Conservation (phyloP, 1,140 invertebrate species). For the Caerostris darwini region DNA sequence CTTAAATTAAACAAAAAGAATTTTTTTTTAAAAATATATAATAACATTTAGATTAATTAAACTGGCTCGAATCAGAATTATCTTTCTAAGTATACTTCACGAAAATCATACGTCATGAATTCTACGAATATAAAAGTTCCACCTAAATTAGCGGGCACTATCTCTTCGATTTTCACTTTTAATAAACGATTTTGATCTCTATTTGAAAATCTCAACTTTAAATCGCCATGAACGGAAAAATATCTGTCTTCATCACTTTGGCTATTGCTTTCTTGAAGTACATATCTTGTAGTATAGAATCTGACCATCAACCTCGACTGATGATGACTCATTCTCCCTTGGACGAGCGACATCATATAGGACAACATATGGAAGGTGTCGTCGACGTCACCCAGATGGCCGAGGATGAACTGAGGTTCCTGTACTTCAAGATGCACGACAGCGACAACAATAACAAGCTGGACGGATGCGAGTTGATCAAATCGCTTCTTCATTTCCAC, state of each 20-base stretch:
- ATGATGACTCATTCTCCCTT: background rate
- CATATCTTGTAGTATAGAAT: background rate
- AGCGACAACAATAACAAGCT: constrained; percentile 96
- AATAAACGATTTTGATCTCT: background rate
- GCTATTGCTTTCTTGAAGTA: background rate
- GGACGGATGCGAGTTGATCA: constrained; percentile 96
- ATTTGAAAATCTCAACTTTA: background rate
- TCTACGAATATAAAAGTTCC: background rate
- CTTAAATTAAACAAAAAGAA: no score
- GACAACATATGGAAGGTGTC: constrained; percentile 40
- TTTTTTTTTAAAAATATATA: no score
- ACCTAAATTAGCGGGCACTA: background rate
- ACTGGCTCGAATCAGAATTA: no score
- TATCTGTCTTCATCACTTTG: background rate
- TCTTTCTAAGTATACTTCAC: no score
- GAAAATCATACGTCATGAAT: background rate
- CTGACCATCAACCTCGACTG: background rate
- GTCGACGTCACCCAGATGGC: constrained; percentile 15
- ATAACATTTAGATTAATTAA: no score
- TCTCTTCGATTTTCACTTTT: background rate
- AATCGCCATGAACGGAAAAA: background rate
- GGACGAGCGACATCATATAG: background rate
- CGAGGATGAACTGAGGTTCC: constrained; percentile 28
- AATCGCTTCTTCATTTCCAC: constrained; percentile 85
- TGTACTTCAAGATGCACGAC: constrained; percentile 88